A percentile compares a stretch with the other conserved stretches of the same genome.
phyloP scores from a whole-genome alignment of 35 echinoderm and acorn worm species.

The Lytechinus pictus region DNA sequence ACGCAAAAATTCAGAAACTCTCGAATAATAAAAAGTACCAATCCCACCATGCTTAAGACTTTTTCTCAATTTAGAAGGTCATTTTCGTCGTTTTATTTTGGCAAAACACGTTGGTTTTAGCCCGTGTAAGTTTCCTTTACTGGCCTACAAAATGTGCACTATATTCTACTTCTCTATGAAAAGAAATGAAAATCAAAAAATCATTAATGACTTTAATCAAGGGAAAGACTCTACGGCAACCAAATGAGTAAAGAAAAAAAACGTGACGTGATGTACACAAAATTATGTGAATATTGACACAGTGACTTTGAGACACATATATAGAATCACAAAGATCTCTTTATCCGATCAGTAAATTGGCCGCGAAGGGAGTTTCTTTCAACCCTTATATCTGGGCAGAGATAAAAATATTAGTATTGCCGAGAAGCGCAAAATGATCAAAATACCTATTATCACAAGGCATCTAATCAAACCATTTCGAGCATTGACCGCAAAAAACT shows the following conservation, averaged over 20 bases:
- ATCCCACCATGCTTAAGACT: too few species aligned
- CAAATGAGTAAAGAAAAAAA: background rate
- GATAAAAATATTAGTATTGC: background rate
- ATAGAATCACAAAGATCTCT: background rate
- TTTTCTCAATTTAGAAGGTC: too few species aligned
- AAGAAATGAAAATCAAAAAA: too few species aligned
- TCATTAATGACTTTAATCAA: too few species aligned
- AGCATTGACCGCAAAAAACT: background rate
- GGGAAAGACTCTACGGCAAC: background rate
- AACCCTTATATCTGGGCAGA: background rate
- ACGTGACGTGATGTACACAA: background rate
- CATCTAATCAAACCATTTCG: background rate
- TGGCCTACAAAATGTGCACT: too few species aligned
- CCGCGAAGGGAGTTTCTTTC: background rate
- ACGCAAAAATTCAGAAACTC: too few species aligned
- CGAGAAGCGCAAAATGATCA: background rate
- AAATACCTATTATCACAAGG: background rate
- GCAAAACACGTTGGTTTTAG: too few species aligned
- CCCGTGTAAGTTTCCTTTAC: too few species aligned
- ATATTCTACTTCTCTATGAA: too few species aligned
- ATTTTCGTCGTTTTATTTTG: too few species aligned
- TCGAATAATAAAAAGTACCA: too few species aligned
- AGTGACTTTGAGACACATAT: background rate
- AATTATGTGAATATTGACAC: background rate
- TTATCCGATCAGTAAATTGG: background rate